A percentile compares a stretch with the other conserved stretches of the same genome.
phyloP scores from a whole-genome alignment of 2,113 vertebrate species.

The Centropus bengalensis region DNA sequence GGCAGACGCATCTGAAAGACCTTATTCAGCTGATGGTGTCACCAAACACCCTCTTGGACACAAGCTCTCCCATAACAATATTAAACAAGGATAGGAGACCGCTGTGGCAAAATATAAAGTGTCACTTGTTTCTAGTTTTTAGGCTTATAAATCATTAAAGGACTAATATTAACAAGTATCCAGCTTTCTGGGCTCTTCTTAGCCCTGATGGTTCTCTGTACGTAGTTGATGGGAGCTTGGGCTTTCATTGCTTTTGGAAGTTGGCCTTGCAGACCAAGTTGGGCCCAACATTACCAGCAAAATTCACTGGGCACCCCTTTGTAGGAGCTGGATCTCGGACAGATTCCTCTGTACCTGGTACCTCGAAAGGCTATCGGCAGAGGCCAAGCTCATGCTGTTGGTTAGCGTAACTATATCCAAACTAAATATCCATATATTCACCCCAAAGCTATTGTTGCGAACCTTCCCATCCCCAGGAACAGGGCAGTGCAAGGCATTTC shows the following conservation, averaged over 20 bases:
- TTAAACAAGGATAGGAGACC: conserved; percentile 53
- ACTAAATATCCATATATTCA: background rate
- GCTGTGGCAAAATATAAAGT: conserved; percentile 57
- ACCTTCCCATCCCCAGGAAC: background rate
- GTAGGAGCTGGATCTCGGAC: background rate
- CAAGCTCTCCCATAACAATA: conserved; percentile 21
- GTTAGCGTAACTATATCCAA: background rate
- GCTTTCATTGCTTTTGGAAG: background rate
- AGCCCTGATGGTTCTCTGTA: background rate
- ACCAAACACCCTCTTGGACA: conserved; percentile 42
- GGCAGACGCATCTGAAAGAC: conserved; percentile 55
- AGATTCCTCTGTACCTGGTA: background rate
- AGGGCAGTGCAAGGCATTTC: background rate
- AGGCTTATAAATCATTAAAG: conserved; percentile 45
- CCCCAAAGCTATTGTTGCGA: background rate
- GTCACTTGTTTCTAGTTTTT: conserved; percentile 25
- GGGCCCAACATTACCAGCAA: background rate
- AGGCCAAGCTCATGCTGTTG: background rate
- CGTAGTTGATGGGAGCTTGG: background rate
- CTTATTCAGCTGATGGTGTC: conserved; percentile 60
- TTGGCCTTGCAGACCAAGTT: background rate
- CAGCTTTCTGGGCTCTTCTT: conserved; percentile 18
- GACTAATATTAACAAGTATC: conserved; percentile 16
- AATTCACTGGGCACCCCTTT: background rate
- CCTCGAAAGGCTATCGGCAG: background rate